Percentiles rank a stretch among this genome's conserved stretches.
Evolutionary conservation across 2,113 vertebrate species (phyloP).

Genomic region (Sorex fumeus): DNA sequence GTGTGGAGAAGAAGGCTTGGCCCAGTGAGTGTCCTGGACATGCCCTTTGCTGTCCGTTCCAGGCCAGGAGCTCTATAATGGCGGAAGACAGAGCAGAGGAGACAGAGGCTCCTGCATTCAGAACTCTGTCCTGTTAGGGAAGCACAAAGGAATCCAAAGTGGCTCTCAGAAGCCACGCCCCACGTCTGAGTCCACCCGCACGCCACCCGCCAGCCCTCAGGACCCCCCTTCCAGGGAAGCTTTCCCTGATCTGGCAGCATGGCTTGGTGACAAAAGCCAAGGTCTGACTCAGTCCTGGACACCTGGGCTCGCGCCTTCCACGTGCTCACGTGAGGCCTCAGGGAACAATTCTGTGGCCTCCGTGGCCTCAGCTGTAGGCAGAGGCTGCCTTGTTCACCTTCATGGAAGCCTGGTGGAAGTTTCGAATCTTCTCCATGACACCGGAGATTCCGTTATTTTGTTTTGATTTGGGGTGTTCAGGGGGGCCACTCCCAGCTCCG

Average conservation of each 20-base stretch:
- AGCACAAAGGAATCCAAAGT: not conserved
- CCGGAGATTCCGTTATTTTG: not conserved
- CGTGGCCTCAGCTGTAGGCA: not conserved
- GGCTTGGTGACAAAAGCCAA: not conserved
- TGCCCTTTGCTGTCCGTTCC: not conserved
- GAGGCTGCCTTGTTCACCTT: not conserved
- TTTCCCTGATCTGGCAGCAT: not conserved
- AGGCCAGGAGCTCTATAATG: not conserved
- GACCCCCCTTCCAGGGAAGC: not conserved
- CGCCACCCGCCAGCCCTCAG: not conserved
- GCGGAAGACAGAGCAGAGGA: not conserved
- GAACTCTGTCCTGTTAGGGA: not conserved
- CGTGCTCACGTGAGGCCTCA: not conserved
- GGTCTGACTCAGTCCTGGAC: not conserved
- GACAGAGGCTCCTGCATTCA: not conserved
- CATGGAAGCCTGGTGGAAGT: not conserved
- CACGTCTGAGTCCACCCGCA: not conserved
- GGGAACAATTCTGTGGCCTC: not conserved
- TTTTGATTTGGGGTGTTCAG: no score
- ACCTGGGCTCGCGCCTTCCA: no score
- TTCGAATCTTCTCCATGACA: not conserved
- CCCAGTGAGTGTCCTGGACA: not conserved
- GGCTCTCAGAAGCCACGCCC: not conserved
- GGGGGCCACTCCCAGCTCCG: no score
- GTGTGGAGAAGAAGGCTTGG: not conserved